Conservation (phyloP, 2,888 invertebrate genomes). For the Yponomeuta sedellus region DNA sequence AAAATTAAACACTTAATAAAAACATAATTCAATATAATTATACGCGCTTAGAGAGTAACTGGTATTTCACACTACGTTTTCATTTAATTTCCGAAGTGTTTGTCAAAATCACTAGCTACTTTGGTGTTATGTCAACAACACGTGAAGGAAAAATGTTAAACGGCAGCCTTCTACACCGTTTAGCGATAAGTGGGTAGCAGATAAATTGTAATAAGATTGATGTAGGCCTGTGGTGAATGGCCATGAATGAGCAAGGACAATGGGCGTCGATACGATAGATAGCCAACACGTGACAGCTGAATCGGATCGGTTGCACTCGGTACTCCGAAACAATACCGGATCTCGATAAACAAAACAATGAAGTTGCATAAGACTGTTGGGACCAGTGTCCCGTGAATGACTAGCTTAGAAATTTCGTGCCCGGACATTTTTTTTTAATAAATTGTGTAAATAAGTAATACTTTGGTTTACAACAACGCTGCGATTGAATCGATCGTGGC, state of each 20-base stretch:
- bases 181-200: neutral
- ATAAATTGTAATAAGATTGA: neutral
- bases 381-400: neutral
- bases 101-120: too few relatives aligned
- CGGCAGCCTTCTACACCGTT: neutral
- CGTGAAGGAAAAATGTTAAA: too few relatives aligned
- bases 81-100: too few relatives aligned
- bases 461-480: too few relatives aligned
- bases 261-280: neutral
- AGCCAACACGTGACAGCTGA: neutral
- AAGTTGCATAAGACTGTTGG: slow-evolving; percentile 1
- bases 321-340: neutral
- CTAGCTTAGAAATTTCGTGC: neutral
- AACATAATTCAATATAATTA: too few relatives aligned
- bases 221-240: neutral
- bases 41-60: too few relatives aligned
- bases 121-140: too few relatives aligned
- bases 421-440: too few relatives aligned
- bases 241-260: neutral
- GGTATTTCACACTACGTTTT: too few relatives aligned
- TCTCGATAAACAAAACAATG: neutral
- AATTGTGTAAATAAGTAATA: too few relatives aligned
- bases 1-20: too few relatives aligned
- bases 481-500: too few relatives aligned
- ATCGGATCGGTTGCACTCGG: neutral